Conservation (phyloP, 2,113 vertebrate genomes). For the Pelecanoides urinatrix region DNA sequence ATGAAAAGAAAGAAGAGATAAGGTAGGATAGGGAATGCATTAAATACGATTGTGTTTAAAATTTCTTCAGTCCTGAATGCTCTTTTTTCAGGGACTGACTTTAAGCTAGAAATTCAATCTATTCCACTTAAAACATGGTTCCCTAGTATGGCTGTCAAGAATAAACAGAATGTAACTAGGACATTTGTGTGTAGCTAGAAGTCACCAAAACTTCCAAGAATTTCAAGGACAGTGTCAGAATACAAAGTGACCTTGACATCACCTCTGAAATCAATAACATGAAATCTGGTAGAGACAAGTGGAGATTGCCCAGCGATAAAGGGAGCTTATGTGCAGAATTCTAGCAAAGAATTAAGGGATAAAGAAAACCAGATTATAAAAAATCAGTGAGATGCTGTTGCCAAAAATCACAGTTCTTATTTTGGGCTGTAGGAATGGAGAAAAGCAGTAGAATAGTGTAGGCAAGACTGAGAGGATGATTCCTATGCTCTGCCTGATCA, state of each 20-base stretch:
- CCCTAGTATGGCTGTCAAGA: background rate
- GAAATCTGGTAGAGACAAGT: background rate
- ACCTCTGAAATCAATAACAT: background rate
- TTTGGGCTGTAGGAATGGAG: background rate
- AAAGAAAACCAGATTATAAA: background rate
- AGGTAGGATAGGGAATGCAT: background rate
- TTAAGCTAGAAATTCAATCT: background rate
- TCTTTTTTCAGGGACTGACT: background rate
- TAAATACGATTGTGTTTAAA: background rate
- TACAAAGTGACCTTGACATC: background rate
- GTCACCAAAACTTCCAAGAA: background rate
- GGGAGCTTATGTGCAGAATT: background rate
- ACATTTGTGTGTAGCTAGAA: background rate
- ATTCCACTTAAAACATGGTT: background rate
- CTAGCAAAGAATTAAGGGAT: background rate
- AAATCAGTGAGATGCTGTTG: background rate
- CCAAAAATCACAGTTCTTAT: background rate
- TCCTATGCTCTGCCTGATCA: background rate
- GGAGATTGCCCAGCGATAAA: background rate
- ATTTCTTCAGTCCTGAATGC: background rate
- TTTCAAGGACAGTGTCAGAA: background rate
- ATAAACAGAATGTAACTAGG: background rate
- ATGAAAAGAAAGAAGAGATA: background rate
- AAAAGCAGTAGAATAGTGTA: background rate
- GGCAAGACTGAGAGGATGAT: background rate